phyloP scores from a whole-genome alignment of 2,888 invertebrate species.

The Xylota sylvarum region DNA sequence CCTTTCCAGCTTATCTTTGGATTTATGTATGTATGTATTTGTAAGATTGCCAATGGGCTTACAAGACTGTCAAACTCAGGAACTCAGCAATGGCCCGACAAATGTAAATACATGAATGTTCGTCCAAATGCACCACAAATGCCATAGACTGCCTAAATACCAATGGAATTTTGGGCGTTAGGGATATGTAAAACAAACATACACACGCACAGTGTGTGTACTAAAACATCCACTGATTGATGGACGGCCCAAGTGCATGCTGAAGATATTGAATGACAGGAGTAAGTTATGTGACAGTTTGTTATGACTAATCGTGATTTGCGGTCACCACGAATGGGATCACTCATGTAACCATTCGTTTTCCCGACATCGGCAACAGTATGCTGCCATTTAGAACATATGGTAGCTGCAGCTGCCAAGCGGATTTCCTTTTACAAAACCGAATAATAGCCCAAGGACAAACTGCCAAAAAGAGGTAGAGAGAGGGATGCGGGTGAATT shows the following conservation, averaged over 20 bases:
- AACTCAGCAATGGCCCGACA: too few species aligned
- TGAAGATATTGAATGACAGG: conserved; percentile 46
- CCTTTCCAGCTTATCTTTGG: too few species aligned
- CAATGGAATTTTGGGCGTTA: too few species aligned
- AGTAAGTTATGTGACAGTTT: conserved; percentile 47
- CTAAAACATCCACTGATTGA: conserved; percentile 30
- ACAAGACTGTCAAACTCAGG: too few species aligned
- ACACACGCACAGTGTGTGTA: not conserved
- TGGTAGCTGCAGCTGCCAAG: conserved; percentile 33
- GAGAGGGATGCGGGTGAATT: conserved; percentile 1
- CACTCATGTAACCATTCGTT: not conserved
- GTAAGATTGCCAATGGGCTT: too few species aligned
- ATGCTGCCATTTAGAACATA: not conserved
- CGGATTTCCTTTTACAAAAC: conserved; percentile 44
- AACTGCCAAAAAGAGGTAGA: conserved; percentile 33
- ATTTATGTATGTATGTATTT: too few species aligned
- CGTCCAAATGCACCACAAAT: too few species aligned
- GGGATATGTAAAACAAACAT: too few species aligned
- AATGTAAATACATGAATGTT: too few species aligned
- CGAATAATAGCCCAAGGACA: conserved; percentile 23
- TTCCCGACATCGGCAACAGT: not conserved
- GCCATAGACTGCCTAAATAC: too few species aligned
- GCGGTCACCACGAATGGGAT: conserved; percentile 13
- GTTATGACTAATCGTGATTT: conserved; percentile 48
- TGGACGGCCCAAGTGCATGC: conserved; percentile 33